Evolutionary conservation across 2,888 invertebrate species (phyloP).

Genomic region (Xylota segnis): DNA sequence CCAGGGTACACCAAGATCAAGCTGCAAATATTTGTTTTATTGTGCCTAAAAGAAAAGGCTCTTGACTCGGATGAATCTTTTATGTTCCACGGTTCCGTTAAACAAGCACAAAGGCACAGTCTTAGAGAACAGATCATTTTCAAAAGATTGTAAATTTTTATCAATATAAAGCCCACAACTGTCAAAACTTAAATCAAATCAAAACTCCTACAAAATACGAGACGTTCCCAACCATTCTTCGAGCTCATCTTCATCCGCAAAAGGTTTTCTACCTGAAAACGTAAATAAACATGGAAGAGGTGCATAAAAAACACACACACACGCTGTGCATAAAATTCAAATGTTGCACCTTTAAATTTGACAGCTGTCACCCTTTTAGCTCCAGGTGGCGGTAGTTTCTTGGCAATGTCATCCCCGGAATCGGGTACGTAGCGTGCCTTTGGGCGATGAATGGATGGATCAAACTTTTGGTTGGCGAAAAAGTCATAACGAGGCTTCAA

Average conservation of each 20-base stretch:
- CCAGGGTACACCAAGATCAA: no score
- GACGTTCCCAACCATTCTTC: slow-evolving; percentile 1
- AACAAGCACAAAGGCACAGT: no score
- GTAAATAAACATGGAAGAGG: slow-evolving; percentile 22
- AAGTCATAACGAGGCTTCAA: slow-evolving; percentile 84
- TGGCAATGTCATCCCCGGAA: slow-evolving; percentile 85
- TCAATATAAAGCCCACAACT: not conserved
- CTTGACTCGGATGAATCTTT: no score
- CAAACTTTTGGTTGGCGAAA: slow-evolving; percentile 88
- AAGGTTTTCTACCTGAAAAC: slow-evolving; percentile 41
- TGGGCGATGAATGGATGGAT: slow-evolving; percentile 91
- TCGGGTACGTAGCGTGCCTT: slow-evolving; percentile 90
- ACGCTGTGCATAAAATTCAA: slow-evolving; percentile 75
- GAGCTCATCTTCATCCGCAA: not conserved
- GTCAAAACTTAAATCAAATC: not conserved
- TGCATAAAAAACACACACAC: slow-evolving; percentile 63
- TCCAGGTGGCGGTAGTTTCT: slow-evolving; percentile 85
- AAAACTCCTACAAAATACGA: not conserved
- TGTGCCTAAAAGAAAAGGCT: no score
- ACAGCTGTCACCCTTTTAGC: slow-evolving; percentile 80
- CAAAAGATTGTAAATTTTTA: not conserved
- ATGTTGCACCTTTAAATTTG: slow-evolving; percentile 82
- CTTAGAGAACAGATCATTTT: no score
- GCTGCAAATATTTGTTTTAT: no score
- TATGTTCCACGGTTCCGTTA: no score